A percentile compares a stretch with the other conserved stretches of the same genome.
Conservation (phyloP, 2,113 vertebrate species). For the Dicrurus megarhynchus region DNA sequence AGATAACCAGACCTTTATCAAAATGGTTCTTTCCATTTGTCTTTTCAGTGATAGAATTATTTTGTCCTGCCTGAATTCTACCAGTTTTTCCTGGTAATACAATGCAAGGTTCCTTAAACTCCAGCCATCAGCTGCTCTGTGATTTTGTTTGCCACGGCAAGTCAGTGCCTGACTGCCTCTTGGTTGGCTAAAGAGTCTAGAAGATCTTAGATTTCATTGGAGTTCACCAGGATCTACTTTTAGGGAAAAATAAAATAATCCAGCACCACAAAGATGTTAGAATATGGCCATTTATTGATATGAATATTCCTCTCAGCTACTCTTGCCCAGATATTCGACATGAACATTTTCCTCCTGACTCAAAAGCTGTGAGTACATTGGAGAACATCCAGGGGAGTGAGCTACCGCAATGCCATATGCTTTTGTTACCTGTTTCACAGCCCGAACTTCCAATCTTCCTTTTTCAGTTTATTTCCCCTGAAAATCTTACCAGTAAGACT, state of each 20-base stretch:
- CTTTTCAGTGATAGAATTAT: not conserved
- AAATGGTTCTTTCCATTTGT: not conserved
- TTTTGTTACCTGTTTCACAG: not conserved
- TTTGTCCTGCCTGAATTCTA: not conserved
- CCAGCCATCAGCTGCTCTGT: not conserved
- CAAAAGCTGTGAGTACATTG: not conserved
- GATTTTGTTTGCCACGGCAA: not conserved
- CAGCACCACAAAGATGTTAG: not conserved
- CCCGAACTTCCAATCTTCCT: not conserved
- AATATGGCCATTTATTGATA: not conserved
- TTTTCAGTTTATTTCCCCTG: not conserved
- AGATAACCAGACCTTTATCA: not conserved
- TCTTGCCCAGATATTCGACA: not conserved
- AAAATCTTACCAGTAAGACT: not conserved
- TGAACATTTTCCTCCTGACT: not conserved
- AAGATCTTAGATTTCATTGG: not conserved
- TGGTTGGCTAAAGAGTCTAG: not conserved
- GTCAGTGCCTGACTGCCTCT: not conserved
- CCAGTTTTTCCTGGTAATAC: not conserved
- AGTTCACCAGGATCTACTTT: not conserved
- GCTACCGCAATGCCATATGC: not conserved
- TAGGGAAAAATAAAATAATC: not conserved
- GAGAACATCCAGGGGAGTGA: too few relatives aligned
- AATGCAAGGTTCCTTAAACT: not conserved
- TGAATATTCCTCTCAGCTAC: not conserved